Percentiles rank a stretch among this genome's conserved stretches.
These are phyloP conservation scores for Pseudochirops corinnae DNA, from an alignment of 2,797 vertebrate species.

Conservation along the genomic window DNA sequence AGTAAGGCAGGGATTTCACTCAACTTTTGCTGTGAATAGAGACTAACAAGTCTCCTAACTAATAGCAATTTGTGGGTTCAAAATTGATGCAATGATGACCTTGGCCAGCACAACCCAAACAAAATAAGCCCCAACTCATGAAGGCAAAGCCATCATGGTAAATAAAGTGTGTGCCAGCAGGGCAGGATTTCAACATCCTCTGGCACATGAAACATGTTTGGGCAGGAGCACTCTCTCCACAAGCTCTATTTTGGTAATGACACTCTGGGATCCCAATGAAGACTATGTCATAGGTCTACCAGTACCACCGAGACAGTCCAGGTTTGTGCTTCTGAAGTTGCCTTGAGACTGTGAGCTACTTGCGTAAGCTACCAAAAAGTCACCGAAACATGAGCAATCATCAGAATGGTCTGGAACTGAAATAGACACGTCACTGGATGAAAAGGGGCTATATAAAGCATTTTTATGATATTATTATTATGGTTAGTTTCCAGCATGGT, in stretches of 20 bases:
- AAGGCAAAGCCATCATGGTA: slow-evolving; percentile 83
- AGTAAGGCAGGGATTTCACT: slow-evolving; percentile 81
- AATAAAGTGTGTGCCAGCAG: slow-evolving; percentile 81
- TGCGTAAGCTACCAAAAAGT: slow-evolving; percentile 26
- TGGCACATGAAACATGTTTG: slow-evolving; percentile 75
- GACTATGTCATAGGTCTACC: slow-evolving; percentile 61
- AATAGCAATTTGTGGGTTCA: slow-evolving; percentile 82
- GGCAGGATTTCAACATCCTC: slow-evolving; percentile 79
- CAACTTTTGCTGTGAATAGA: slow-evolving; percentile 82
- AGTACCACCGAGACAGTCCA: slow-evolving; percentile 56
- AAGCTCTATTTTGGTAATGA: slow-evolving; percentile 79
- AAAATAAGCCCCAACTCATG: slow-evolving; percentile 81
- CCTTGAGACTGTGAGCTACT: slow-evolving; percentile 32
- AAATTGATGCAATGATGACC: slow-evolving; percentile 84
- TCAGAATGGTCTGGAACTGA: slow-evolving; percentile 16
- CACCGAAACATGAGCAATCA: not conserved
- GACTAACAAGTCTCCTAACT: slow-evolving; percentile 82
- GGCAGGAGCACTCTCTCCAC: slow-evolving; percentile 69
- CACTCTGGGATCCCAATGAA: slow-evolving; percentile 76
- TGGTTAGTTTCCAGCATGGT: not conserved
- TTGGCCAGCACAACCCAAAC: slow-evolving; percentile 82
- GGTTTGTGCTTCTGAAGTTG: slow-evolving; percentile 48
- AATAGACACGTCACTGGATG: not conserved
- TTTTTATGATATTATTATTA: not conserved
- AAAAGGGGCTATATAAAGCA: not conserved